Percentiles rank a stretch among this genome's conserved stretches.
Evolutionary conservation across 2,888 invertebrate species (phyloP).

Genomic region (Galeopsomyia nigrocyanea): DNA sequence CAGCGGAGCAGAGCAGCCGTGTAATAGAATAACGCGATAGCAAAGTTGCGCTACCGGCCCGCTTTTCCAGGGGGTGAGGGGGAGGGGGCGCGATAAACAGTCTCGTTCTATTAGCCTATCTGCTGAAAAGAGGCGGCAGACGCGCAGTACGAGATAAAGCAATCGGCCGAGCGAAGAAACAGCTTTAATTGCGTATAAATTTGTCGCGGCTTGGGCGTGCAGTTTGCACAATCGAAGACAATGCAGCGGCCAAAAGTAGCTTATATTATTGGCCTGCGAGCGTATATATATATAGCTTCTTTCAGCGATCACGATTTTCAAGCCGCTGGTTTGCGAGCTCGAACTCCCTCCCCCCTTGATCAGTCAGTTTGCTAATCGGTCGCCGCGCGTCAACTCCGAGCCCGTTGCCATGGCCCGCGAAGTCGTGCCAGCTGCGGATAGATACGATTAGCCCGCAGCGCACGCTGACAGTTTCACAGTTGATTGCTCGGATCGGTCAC

Average conservation of each 20-base stretch:
- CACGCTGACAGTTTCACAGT: constrained; percentile 46
- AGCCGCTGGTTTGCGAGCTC: constrained; percentile 47
- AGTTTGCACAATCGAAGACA: too few relatives aligned
- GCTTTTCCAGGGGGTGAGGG: constrained; percentile 49
- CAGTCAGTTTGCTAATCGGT: constrained; percentile 24
- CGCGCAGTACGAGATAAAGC: not conserved
- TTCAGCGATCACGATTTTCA: constrained; percentile 59
- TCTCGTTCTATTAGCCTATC: constrained; percentile 57
- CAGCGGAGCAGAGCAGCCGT: constrained; percentile 2
- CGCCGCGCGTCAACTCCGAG: constrained; percentile 26
- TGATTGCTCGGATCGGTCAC: constrained; percentile 49
- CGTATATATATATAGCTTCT: too few relatives aligned
- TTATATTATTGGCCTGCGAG: too few relatives aligned
- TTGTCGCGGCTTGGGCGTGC: not conserved
- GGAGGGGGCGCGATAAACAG: constrained; percentile 37
- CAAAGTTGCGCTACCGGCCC: constrained; percentile 40
- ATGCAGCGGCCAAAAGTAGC: too few relatives aligned
- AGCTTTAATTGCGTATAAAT: not conserved
- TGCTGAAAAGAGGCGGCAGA: constrained; percentile 39
- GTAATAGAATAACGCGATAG: constrained; percentile 43
- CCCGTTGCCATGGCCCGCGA: constrained; percentile 25
- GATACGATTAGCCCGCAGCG: constrained; percentile 26
- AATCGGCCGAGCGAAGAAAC: not conserved
- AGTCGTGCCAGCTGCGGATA: constrained; percentile 26
- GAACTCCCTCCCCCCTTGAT: constrained; percentile 40